Evolutionary conservation across 2,113 vertebrate species (phyloP).

Genomic region (Psephotus haematonotus): DNA sequence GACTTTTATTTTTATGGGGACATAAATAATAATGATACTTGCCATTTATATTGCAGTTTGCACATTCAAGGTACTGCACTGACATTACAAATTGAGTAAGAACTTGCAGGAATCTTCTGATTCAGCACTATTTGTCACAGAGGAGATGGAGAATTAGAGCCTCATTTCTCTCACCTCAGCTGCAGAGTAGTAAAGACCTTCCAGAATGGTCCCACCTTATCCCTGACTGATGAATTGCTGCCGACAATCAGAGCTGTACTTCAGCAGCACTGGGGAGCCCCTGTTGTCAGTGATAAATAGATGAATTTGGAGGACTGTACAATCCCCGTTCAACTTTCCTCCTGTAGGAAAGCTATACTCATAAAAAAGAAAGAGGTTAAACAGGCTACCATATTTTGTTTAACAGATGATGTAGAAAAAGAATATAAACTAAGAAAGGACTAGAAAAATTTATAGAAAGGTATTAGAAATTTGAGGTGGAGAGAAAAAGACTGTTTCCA

Average conservation of each 20-base stretch:
- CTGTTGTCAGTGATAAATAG: slow-evolving; percentile 4
- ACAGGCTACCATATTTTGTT: background rate
- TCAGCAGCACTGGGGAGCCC: background rate
- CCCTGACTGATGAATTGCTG: slow-evolving; percentile 7
- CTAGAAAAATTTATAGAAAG: background rate
- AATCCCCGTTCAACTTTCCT: background rate
- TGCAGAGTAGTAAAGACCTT: slow-evolving; percentile 11
- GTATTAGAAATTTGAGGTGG: background rate
- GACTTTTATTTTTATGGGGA: slow-evolving; percentile 31
- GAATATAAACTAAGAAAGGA: background rate
- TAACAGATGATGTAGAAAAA: background rate
- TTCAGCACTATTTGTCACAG: slow-evolving; percentile 39
- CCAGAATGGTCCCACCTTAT: background rate
- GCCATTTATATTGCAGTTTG: slow-evolving; percentile 17
- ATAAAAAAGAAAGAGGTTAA: background rate
- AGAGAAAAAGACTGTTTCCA: background rate
- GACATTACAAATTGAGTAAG: slow-evolving; percentile 37
- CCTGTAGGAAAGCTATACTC: background rate
- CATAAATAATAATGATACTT: slow-evolving; percentile 30
- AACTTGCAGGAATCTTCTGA: slow-evolving; percentile 32
- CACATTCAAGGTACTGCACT: background rate
- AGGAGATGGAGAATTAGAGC: slow-evolving; percentile 26
- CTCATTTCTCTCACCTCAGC: background rate
- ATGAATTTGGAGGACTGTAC: background rate
- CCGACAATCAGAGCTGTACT: background rate